Evolutionary conservation across 2,797 vertebrate species (phyloP).

Genomic region (Leuciscus waleckii): DNA sequence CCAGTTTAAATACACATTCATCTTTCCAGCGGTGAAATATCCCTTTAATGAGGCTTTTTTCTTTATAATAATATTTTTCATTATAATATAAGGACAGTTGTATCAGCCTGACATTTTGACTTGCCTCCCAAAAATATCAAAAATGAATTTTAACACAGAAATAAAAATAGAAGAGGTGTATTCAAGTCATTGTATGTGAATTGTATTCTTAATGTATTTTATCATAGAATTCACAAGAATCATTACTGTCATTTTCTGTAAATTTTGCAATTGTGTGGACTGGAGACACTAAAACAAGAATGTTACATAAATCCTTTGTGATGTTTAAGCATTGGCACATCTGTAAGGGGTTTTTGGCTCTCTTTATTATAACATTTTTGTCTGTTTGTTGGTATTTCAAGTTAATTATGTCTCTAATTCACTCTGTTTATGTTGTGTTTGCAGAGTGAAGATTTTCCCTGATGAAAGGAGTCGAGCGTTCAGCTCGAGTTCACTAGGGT

Average conservation of each 20-base stretch:
- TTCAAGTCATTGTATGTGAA: neutral
- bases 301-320: neutral
- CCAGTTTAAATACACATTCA: too few relatives aligned
- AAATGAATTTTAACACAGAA: neutral
- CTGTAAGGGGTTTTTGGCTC: neutral
- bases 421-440: slow-evolving; percentile 46
- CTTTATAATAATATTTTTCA: neutral
- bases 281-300: slow-evolving; percentile 1
- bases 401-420: slow-evolving; percentile 29
- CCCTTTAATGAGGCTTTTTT: neutral
- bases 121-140: neutral
- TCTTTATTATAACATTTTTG: neutral
- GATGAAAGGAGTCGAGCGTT: slow-evolving; percentile 76
- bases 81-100: neutral
- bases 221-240: neutral
- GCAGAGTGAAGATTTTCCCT: slow-evolving; percentile 71
- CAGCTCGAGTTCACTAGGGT: slow-evolving; percentile 78
- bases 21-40: too few relatives aligned
- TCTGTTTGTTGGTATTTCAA: slow-evolving; percentile 25
- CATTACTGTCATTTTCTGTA: neutral
- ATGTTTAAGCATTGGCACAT: neutral
- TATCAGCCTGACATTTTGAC: neutral
- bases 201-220: neutral
- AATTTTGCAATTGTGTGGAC: slow-evolving; percentile 11
- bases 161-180: neutral